These are phyloP conservation scores for Maniola hyperantus DNA, from an alignment of 2,888 invertebrate genomes.

Conservation along the genomic window DNA sequence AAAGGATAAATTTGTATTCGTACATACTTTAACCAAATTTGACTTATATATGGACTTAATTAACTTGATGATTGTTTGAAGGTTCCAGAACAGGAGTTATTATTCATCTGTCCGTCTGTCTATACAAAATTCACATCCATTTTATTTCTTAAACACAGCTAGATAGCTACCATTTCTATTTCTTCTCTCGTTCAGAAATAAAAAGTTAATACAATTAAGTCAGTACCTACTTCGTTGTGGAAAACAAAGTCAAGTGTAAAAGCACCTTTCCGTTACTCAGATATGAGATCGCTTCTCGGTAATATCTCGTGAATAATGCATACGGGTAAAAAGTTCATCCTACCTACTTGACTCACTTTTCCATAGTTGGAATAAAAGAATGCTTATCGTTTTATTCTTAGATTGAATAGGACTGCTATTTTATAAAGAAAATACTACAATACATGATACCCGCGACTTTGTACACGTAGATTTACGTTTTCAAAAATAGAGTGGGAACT, in stretches of 20 bases:
- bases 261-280: slow-evolving; percentile 49
- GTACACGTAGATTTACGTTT: too few species aligned
- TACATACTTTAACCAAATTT: too few species aligned
- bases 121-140: too few species aligned
- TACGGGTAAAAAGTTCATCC: slow-evolving; percentile 39
- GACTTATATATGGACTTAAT: too few species aligned
- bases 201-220: neutral
- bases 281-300: slow-evolving; percentile 60
- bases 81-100: too few species aligned
- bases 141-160: too few species aligned
- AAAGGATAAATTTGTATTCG: too few species aligned
- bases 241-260: slow-evolving; percentile 22
- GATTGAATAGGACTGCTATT: slow-evolving; percentile 5
- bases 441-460: too few species aligned
- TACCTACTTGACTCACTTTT: slow-evolving; percentile 40
- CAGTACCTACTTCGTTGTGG: too few species aligned
- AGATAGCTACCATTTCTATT: neutral
- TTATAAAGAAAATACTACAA: neutral
- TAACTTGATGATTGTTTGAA: too few species aligned
- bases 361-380: slow-evolving; percentile 22
- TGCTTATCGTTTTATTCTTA: slow-evolving; percentile 19
- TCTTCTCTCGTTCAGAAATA: neutral
- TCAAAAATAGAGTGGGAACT: neutral
- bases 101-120: too few species aligned
- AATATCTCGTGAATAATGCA: slow-evolving; percentile 56